These are phyloP conservation scores for Homarus gammarus DNA, from an alignment of 2,888 invertebrate species.

Conservation along the genomic window DNA sequence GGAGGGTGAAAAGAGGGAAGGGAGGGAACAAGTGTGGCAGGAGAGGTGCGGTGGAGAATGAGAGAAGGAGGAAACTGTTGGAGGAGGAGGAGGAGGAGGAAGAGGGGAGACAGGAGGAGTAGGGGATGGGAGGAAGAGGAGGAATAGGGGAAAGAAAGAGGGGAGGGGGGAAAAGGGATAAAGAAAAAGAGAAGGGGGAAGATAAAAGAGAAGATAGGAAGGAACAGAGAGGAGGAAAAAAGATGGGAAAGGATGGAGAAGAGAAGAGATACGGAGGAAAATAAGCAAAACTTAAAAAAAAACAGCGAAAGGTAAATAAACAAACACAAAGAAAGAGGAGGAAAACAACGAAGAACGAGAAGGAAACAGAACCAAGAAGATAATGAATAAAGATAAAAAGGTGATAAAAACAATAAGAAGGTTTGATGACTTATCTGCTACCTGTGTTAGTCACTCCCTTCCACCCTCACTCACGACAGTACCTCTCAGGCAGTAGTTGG, in stretches of 20 bases:
- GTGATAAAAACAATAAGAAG: too few relatives aligned
- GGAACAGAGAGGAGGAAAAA: neutral
- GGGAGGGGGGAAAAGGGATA: too few relatives aligned
- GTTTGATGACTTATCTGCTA: too few relatives aligned
- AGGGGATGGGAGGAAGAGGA: neutral
- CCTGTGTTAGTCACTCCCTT: too few relatives aligned
- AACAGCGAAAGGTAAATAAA: neutral
- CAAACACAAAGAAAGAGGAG: too few relatives aligned
- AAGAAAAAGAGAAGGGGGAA: neutral
- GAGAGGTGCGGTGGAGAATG: too few relatives aligned
- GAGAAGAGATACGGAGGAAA: neutral
- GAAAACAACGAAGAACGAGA: too few relatives aligned
- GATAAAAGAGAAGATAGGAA: neutral
- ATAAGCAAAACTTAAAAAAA: neutral
- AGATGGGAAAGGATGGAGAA: neutral
- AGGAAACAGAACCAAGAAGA: too few relatives aligned
- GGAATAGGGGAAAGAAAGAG: neutral
- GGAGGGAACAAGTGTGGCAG: neutral
- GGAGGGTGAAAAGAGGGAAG: neutral
- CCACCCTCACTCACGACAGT: too few relatives aligned
- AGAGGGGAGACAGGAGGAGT: neutral
- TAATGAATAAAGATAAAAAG: too few relatives aligned
- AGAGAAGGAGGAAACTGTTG: slow-evolving; percentile 4
- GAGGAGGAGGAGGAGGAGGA: neutral
- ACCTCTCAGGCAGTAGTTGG: too few relatives aligned